Evolutionary conservation across 53 echinoderm and acorn worm genomes (phyloP), one percentile per base, ranked within the genome.

Genomic region (Zoroaster sp.): DNA sequence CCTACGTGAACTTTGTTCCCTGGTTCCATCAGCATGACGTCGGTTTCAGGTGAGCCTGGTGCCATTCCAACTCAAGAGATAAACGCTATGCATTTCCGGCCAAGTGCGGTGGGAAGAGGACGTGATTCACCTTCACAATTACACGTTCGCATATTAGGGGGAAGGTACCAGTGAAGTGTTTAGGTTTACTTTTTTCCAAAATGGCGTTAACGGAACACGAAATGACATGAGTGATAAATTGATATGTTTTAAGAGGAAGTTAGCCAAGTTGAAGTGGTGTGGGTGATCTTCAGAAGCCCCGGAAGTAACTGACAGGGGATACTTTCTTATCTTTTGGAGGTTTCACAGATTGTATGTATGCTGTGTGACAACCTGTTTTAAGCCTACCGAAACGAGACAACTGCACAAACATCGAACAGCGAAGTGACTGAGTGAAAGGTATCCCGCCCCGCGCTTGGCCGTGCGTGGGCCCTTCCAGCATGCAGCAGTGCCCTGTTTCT

Each of bases 21-120:
- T 85, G 85, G 85, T 85, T 49, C 85, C 85, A 71, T 17, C 71
- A 46, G 52, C 85, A 71, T 85, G 85, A 85, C 85, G 85, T 85
- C 85, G 83, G 39, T 69, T 69, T 23, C 71, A 85, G 85, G 85
- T 71, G 71, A 85, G 71, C 12, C 85, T 85, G 85, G 85, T 37
- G 85, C 85, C 71, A 43, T 20, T 41, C 17, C 43, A 28, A 31
- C 39, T 41, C 14, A 43, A 40, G 17, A 33, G 14, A 33, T 23
- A 23, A 21, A 66, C 43, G 40, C 59, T 30, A 63, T 25, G 39
- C 17, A n/a, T 37, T 59, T 39, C 36, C 54, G 74, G 23, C 63
- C 37, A 46, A 79, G 35, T 17, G 33, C 49, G 46, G 35, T 10
- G 72, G 85, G 71, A 66, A 13, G 13, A 17, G 46, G 85, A 49